Evolutionary conservation across 2,113 vertebrate genomes (phyloP).

Genomic region (Nannobrachium achirus): DNA sequence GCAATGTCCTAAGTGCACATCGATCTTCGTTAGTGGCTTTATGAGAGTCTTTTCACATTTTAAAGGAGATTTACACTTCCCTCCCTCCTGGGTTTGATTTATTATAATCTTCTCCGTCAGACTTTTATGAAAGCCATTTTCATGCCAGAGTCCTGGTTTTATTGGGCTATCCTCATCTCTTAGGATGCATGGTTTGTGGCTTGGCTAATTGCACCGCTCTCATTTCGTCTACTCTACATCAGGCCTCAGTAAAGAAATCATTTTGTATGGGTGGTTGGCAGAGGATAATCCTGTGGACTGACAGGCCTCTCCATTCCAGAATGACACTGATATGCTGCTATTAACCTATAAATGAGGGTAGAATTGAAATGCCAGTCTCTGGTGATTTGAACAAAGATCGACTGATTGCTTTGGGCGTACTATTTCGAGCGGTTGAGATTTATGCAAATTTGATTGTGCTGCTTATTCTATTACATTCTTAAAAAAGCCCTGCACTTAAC

Average conservation of each 20-base stretch:
- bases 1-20: constrained; percentile 1
- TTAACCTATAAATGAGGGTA: constrained; percentile 46
- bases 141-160: constrained; percentile 22
- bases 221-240: constrained; percentile 46
- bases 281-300: constrained; percentile 32
- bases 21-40: constrained; percentile 14
- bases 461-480: constrained; percentile 34
- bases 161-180: constrained; percentile 25
- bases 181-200: constrained; percentile 38
- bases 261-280: constrained; percentile 24
- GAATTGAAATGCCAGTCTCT: constrained; percentile 30
- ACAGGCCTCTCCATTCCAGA: constrained; percentile 15
- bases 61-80: constrained; percentile 9
- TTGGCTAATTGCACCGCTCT: constrained; percentile 36
- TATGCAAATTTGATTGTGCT: constrained; percentile 56
- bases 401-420: constrained; percentile 33
- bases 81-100: constrained; percentile 16
- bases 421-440: constrained; percentile 16
- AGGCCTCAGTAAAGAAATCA: constrained; percentile 18
- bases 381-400: constrained; percentile 29
- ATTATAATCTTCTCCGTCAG: not conserved
- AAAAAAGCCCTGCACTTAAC: constrained; percentile 10
- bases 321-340: constrained; percentile 51
- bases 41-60: constrained; percentile 12
- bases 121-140: constrained; percentile 7